Evolutionary conservation across 2,797 vertebrate genomes (phyloP).

Genomic region (Brachyalestes nurse): DNA sequence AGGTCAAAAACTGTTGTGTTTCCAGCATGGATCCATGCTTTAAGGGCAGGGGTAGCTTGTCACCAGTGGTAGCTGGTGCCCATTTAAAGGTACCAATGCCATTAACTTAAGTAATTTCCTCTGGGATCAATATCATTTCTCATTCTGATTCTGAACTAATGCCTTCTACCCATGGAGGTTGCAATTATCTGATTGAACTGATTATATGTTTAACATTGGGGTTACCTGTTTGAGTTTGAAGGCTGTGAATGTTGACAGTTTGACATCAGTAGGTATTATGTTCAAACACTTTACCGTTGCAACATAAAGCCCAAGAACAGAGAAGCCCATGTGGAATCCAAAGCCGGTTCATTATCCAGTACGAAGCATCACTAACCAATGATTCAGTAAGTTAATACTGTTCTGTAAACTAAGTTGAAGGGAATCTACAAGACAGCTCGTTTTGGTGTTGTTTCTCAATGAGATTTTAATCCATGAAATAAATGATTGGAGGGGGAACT

Average conservation of each 20-base stretch:
- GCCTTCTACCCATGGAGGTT: no score
- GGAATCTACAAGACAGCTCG: no score
- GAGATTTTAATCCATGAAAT: conserved; percentile 8
- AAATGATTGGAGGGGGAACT: background rate
- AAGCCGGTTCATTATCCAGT: background rate
- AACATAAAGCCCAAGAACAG: no score
- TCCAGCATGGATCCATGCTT: no score
- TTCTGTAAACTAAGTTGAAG: background rate
- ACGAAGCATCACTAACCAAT: background rate
- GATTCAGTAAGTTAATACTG: background rate
- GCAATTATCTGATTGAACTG: no score
- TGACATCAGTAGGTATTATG: background rate
- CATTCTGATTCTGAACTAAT: no score
- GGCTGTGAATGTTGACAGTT: background rate
- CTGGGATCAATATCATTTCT: no score
- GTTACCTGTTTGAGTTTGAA: background rate
- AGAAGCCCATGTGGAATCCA: background rate
- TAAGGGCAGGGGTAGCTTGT: no score
- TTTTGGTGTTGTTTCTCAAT: background rate
- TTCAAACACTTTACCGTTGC: background rate
- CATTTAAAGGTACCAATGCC: no score
- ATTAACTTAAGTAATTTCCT: no score
- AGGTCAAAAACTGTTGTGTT: no score
- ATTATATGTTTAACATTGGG: background rate
- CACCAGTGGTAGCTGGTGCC: no score